Conservation (phyloP, 2,113 vertebrate species). For the Numenius arquata region DNA sequence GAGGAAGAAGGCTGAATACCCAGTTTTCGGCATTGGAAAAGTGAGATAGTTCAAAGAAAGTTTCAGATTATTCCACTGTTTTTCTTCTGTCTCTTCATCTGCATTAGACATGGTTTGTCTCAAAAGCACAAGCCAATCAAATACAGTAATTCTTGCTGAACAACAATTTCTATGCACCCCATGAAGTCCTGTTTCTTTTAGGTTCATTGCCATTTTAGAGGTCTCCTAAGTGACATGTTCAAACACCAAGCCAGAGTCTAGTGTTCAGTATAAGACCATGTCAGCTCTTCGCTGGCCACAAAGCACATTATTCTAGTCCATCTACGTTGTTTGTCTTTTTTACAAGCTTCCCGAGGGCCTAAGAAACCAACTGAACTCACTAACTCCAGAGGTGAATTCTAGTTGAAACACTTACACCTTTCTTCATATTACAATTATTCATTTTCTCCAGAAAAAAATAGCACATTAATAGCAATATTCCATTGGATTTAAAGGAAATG, state of each 20-base stretch:
- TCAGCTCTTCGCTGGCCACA: neutral
- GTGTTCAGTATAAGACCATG: neutral
- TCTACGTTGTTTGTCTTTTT: neutral
- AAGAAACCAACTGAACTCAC: neutral
- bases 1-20: neutral
- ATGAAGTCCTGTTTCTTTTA: neutral
- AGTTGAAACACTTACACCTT: neutral
- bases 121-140: neutral
- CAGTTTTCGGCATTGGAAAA: neutral
- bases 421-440: neutral
- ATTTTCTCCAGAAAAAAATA: neutral
- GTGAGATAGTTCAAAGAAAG: neutral
- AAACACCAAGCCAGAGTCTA: neutral
- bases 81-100: neutral
- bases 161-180: neutral
- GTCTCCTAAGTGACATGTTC: neutral
- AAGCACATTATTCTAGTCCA: neutral
- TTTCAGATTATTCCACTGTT: neutral
- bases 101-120: neutral
- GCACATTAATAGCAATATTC: neutral
- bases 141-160: neutral
- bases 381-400: neutral
- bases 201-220: neutral
- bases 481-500: neutral
- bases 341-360: neutral